Evolutionary conservation across 2,113 vertebrate species (phyloP), one percentile per base, ranked within the genome.

Genomic region (Entelurus aequoreus): DNA sequence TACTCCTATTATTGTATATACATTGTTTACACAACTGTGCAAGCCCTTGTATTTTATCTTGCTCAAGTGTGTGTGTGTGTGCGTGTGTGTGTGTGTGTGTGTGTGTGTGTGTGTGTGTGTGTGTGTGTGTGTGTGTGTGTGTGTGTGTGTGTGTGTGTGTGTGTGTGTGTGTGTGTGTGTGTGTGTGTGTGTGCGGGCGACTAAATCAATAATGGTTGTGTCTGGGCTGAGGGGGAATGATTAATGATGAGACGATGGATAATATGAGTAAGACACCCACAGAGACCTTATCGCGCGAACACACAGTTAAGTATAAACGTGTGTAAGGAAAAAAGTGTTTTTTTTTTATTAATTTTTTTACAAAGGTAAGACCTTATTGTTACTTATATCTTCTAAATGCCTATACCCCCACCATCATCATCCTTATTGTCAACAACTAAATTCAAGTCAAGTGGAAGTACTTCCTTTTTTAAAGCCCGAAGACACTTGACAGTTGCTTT

Each of bases 241-340:
- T 86, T 87, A 79, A 86, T 82, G 86, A 86, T 83, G 77, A 88
- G 86, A 81, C 81, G 76, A 75, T 79, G 83, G 77, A 84, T 80
- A 77, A 86, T 82, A 77, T 83, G 74, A 85, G 87, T 86, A 80
- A 78, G 80, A 87, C 80, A 82, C 81, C 78, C 71, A 80, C 61
- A 47, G 69, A 79, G 76, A 85, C 76, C 66, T 78, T 84, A 77
- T 84, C 69, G 35, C 73, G 55, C 51, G 28, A 28, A 69, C 66
- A 62, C 62, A 62, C 74, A 44, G 21, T 52, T 70, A 69, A 54
- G 73, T 62, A 60, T 69, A 69, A 28, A 37, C 11, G 6, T 6
- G 4, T 28, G 4, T 71, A 65, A 74, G 28, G 28, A 28, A 28
- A 28, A 28, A 28, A 28, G 3, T 3, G 28, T 2, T 28, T 28